A percentile compares a stretch with the other conserved stretches of the same genome.
Conservation (phyloP, 1,140 invertebrate species). For the Trypoxylus dichotomus region DNA sequence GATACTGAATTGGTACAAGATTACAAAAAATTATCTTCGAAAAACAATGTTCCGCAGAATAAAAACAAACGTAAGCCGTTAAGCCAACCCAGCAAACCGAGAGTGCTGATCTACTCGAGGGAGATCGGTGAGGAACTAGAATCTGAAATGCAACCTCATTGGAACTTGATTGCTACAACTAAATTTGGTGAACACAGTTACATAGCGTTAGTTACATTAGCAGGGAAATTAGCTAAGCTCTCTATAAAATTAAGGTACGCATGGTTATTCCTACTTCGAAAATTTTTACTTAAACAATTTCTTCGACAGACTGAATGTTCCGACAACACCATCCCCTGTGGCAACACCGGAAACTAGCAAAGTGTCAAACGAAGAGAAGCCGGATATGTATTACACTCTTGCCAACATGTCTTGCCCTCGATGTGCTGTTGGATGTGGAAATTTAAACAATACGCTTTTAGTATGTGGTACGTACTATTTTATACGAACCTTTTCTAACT, state of each 20-base stretch:
- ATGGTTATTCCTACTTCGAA: constrained; percentile 22
- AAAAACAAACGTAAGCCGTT: constrained; percentile 56
- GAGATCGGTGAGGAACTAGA: constrained; percentile 62
- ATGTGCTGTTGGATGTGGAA: constrained; percentile 74
- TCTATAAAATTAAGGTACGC: constrained; percentile 62
- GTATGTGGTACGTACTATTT: constrained; percentile 66
- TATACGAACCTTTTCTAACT: not conserved
- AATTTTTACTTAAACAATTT: not conserved
- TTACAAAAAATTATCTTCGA: constrained; percentile 73
- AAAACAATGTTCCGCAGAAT: constrained; percentile 50
- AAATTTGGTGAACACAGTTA: constrained; percentile 66
- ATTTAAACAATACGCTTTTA: constrained; percentile 68
- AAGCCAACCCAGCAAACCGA: constrained; percentile 63
- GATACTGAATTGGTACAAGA: constrained; percentile 80
- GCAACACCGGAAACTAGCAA: constrained; percentile 47
- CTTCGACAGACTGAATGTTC: constrained; percentile 57
- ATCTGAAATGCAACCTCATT: constrained; percentile 64
- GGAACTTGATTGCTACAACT: constrained; percentile 65
- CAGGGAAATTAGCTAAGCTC: constrained; percentile 64
- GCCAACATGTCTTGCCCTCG: constrained; percentile 69
- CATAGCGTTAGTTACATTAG: constrained; percentile 67
- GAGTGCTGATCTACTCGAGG: constrained; percentile 62
- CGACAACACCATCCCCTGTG: constrained; percentile 54
- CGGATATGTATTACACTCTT: constrained; percentile 64
- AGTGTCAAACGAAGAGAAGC: constrained; percentile 52